These are phyloP conservation scores for Caenorhabditis sulstoni DNA, from an alignment of 2,888 invertebrate species.

Conservation along the genomic window DNA sequence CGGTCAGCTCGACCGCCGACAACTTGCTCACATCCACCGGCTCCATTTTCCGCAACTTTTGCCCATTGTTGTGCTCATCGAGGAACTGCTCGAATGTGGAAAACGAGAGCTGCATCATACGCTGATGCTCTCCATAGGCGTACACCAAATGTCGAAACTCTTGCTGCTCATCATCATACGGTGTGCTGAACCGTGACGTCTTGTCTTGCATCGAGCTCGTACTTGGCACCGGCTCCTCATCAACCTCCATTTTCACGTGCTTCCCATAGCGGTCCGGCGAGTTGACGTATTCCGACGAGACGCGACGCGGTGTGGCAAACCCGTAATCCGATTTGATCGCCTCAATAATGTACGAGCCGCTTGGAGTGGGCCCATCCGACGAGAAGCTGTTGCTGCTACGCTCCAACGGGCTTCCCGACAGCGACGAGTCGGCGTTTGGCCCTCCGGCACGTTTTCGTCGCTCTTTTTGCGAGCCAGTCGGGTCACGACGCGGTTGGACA, in stretches of 20 bases:
- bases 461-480: slow-evolving; percentile 78
- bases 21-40: slow-evolving; percentile 74
- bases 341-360: slow-evolving; percentile 39
- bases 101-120: slow-evolving; percentile 74
- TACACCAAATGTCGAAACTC: slow-evolving; percentile 62
- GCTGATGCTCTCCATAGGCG: slow-evolving; percentile 70
- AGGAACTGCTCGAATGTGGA: slow-evolving; percentile 71
- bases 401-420: slow-evolving; percentile 30
- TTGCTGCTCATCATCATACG: slow-evolving; percentile 53
- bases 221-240: slow-evolving; percentile 51
- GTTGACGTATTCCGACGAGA: slow-evolving; percentile 29
- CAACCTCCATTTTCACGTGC: slow-evolving; percentile 51
- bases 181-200: slow-evolving; percentile 46
- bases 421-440: slow-evolving; percentile 6
- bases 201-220: slow-evolving; percentile 44
- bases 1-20: slow-evolving; percentile 74
- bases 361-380: slow-evolving; percentile 24
- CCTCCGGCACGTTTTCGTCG: slow-evolving; percentile 42
- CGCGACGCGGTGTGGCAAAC: slow-evolving; percentile 31
- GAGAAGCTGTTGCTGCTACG: slow-evolving; percentile 47
- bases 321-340: slow-evolving; percentile 52
- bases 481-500: slow-evolving; percentile 78
- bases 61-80: slow-evolving; percentile 54
- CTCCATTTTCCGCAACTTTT: slow-evolving; percentile 68
- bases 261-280: slow-evolving; percentile 39